Evolutionary conservation across 2,888 invertebrate species (phyloP).

Genomic region (Hirtodrosophila histrioides): DNA sequence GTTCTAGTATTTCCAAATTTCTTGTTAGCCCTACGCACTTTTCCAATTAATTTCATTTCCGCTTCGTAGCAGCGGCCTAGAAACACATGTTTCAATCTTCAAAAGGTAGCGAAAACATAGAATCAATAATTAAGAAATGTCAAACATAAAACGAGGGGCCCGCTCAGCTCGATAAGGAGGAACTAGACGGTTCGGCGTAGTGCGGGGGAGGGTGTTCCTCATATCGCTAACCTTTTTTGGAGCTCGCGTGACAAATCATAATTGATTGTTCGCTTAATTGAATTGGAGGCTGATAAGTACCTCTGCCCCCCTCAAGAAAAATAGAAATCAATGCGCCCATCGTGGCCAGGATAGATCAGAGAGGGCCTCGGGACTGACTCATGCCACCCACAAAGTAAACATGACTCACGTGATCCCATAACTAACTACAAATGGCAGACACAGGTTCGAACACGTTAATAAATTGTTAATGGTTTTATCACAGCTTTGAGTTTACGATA

Average conservation of each 20-base stretch:
- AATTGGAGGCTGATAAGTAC: conserved; percentile 73
- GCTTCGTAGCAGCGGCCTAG: conserved; percentile 48
- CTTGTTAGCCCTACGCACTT: conserved; percentile 58
- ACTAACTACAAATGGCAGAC: conserved; percentile 43
- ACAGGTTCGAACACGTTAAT: conserved; percentile 67
- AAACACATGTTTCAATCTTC: conserved; percentile 80
- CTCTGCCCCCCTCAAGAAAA: background rate
- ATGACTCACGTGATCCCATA: conserved; percentile 59
- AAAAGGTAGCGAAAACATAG: conserved; percentile 83
- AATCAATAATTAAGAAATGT: conserved; percentile 83
- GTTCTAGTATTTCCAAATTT: conserved; percentile 22
- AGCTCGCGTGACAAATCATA: conserved; percentile 79
- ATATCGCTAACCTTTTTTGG: conserved; percentile 46
- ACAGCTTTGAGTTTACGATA: conserved; percentile 71
- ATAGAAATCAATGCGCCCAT: no score
- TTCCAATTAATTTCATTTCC: conserved; percentile 80
- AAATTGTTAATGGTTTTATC: conserved; percentile 79
- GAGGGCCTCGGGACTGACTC: conserved; percentile 28
- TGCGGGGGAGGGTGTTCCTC: conserved; percentile 12
- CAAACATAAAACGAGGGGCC: conserved; percentile 72
- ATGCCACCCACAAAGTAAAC: conserved; percentile 43
- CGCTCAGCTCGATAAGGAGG: conserved; percentile 41
- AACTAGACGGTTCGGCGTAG: background rate
- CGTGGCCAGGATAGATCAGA: no score
- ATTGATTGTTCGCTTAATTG: conserved; percentile 82